Conservation (phyloP, 2,113 vertebrate genomes). For the Talpa occidentalis region DNA sequence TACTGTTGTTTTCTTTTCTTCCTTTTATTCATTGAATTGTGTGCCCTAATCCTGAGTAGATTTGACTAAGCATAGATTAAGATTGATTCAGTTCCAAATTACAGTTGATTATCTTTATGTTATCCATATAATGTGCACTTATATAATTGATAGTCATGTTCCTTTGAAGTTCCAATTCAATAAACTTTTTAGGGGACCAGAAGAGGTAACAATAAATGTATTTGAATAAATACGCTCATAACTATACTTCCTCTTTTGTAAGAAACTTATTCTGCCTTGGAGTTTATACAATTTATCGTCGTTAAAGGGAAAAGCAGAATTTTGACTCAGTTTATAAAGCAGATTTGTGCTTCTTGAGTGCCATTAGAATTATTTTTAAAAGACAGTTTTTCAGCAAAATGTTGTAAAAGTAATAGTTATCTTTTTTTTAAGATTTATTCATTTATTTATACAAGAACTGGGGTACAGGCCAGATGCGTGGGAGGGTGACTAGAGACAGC, state of each 20-base stretch:
- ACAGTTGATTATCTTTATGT: constrained; percentile 17
- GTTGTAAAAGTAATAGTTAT: background rate
- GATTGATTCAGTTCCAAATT: background rate
- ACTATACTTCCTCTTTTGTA: background rate
- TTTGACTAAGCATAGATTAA: background rate
- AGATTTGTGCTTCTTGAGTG: background rate
- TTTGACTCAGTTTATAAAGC: background rate
- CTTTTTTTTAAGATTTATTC: no score
- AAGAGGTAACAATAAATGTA: background rate
- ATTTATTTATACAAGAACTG: no score
- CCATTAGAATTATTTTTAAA: background rate
- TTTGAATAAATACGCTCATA: background rate
- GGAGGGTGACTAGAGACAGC: no score
- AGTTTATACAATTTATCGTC: background rate
- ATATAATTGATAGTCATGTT: constrained; percentile 18
- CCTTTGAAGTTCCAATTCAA: background rate
- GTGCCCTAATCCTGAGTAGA: background rate
- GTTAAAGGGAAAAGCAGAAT: background rate
- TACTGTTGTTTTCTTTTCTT: background rate
- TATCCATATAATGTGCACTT: background rate
- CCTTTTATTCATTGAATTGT: constrained; percentile 45
- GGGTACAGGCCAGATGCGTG: no score
- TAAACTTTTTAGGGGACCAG: background rate
- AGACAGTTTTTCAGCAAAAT: background rate
- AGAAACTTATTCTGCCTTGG: background rate